Conservation (phyloP, 2,888 invertebrate genomes). For the Leptinotarsa peninsularis region DNA sequence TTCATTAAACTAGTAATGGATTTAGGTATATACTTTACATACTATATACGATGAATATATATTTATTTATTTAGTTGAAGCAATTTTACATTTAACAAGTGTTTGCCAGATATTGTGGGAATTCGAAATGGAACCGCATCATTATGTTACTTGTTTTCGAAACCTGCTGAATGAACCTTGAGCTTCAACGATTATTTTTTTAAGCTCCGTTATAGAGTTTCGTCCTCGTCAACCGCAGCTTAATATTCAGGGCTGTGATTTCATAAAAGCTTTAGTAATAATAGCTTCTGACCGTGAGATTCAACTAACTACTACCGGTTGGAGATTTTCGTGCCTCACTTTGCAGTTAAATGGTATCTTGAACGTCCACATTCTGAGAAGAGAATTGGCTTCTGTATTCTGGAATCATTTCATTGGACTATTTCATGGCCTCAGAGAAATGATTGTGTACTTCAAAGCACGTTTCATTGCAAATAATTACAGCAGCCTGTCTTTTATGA, state of each 20-base stretch:
- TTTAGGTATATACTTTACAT: too few relatives aligned
- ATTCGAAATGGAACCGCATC: background rate
- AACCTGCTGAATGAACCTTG: conserved; percentile 15
- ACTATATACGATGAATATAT: too few relatives aligned
- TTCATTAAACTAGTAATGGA: too few relatives aligned
- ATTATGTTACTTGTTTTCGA: background rate
- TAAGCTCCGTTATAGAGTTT: conserved; percentile 21
- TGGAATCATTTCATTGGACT: background rate
- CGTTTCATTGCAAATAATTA: too few relatives aligned
- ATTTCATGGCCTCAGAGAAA: background rate
- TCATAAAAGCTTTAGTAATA: conserved; percentile 1
- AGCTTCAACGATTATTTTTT: conserved; percentile 24
- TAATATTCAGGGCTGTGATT: conserved; percentile 3
- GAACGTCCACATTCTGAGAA: background rate
- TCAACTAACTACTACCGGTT: background rate
- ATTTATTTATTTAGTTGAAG: too few relatives aligned
- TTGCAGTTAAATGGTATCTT: conserved; percentile 15
- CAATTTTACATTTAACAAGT: background rate
- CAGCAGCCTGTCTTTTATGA: too few relatives aligned
- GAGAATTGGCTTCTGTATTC: background rate
- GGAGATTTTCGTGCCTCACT: conserved; percentile 4
- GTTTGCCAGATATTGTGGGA: background rate
- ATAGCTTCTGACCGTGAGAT: conserved; percentile 9
- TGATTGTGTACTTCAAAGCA: too few relatives aligned
- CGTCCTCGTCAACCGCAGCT: background rate